Conservation (phyloP, 2,888 invertebrate species). For the Galerucella pusilla region DNA sequence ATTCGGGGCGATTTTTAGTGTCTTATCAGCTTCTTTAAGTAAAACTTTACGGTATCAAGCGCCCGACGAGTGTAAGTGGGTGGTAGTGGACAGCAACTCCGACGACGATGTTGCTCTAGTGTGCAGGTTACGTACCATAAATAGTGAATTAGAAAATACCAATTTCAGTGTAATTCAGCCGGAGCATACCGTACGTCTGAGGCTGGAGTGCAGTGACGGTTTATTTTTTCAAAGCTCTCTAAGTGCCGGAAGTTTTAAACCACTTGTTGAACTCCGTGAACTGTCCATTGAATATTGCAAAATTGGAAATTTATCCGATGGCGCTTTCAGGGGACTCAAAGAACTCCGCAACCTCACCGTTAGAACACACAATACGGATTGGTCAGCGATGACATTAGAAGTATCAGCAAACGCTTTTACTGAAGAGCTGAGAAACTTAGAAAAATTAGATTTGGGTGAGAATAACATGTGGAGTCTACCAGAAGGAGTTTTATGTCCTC, state of each 20-base stretch:
- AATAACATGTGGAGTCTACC: conserved; percentile 86
- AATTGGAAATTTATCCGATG: conserved; percentile 82
- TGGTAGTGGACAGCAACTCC: conserved; percentile 73
- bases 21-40: conserved; percentile 71
- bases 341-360: conserved; percentile 83
- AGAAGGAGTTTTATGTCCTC: conserved; percentile 80
- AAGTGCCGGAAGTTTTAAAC: conserved; percentile 80
- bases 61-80: conserved; percentile 85
- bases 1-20: conserved; percentile 72
- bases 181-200: conserved; percentile 80
- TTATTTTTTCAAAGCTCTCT: conserved; percentile 84
- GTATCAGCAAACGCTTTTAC: conserved; percentile 80
- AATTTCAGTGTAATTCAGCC: conserved; percentile 87
- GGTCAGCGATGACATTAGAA: conserved; percentile 84
- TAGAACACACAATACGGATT: conserved; percentile 85
- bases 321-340: conserved; percentile 83
- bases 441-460: conserved; percentile 80
- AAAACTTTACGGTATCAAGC: conserved; percentile 78
- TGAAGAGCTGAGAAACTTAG: conserved; percentile 78
- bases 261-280: conserved; percentile 79
- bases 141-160: conserved; percentile 84
- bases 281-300: conserved; percentile 86
- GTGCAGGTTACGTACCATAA: conserved; percentile 80
- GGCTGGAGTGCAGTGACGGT: conserved; percentile 83
- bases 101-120: conserved; percentile 77